phyloP scores from a whole-genome alignment of 2,113 vertebrate species.

The Thalassarche chlororhynchos region DNA sequence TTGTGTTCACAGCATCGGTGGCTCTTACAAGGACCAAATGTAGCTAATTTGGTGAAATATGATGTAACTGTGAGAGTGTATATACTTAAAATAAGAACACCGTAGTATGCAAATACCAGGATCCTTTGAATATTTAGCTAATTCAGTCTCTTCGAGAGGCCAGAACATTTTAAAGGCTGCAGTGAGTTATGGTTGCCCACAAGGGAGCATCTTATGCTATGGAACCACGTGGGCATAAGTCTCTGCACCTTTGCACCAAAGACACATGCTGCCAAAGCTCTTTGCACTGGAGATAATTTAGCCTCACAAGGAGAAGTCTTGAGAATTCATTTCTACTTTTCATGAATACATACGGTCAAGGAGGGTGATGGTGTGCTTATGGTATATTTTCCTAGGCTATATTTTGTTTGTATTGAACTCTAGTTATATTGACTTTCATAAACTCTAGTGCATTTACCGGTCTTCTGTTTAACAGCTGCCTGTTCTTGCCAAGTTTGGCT shows the following conservation, averaged over 20 bases:
- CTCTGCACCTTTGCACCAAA: not conserved
- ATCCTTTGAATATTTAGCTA: not conserved
- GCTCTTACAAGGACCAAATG: not conserved
- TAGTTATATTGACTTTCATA: not conserved
- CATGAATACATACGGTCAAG: not conserved
- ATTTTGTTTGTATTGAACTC: not conserved
- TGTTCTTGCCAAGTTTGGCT: slow-evolving; percentile 96
- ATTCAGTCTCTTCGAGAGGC: not conserved
- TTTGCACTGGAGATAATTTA: not conserved
- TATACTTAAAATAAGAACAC: not conserved
- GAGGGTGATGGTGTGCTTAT: not conserved
- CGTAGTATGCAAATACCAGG: not conserved
- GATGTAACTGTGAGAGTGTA: not conserved
- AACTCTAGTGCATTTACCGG: not conserved
- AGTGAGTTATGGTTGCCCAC: not conserved
- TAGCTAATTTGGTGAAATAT: not conserved
- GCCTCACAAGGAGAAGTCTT: not conserved
- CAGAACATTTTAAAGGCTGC: not conserved
- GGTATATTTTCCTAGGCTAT: not conserved
- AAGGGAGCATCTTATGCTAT: accelerated
- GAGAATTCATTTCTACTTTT: not conserved
- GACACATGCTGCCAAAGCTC: not conserved
- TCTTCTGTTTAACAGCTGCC: slow-evolving; percentile 80
- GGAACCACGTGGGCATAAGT: not conserved
- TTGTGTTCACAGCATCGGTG: not conserved